phyloP scores from a whole-genome alignment of 2,888 invertebrate genomes.

The Chymomyza amoena region DNA sequence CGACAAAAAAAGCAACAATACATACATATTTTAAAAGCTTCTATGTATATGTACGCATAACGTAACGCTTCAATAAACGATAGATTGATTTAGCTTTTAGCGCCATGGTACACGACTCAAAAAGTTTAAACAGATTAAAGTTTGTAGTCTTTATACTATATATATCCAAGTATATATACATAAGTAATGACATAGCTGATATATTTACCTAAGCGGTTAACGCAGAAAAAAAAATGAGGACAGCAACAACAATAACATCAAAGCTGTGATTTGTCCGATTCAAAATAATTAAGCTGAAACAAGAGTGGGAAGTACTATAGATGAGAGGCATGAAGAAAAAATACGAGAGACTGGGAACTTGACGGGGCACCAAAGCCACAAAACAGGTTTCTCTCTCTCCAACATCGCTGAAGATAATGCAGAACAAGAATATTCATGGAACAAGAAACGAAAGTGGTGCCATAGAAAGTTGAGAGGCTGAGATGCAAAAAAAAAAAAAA shows the following conservation, averaged over 20 bases:
- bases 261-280: constrained; percentile 39
- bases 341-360: constrained; percentile 9
- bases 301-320: constrained; percentile 25
- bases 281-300: neutral
- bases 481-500: constrained; percentile 6
- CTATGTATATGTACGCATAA: too few species aligned
- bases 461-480: constrained; percentile 58
- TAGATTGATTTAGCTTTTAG: too few species aligned
- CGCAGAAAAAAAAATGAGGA: constrained; percentile 15
- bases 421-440: constrained; percentile 62
- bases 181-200: constrained; percentile 14
- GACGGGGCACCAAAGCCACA: constrained; percentile 29
- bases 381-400: constrained; percentile 53
- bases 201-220: constrained; percentile 57
- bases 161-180: neutral
- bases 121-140: neutral
- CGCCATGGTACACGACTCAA: too few species aligned
- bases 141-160: neutral
- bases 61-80: too few species aligned
- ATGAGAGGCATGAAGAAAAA: neutral
- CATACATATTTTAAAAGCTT: neutral
- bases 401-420: constrained; percentile 44
- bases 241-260: constrained; percentile 42
- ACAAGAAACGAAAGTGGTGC: constrained; percentile 66
- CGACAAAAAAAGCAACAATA: neutral